A percentile compares a stretch with the other conserved stretches of the same genome.
Evolutionary conservation across 2,113 vertebrate species (phyloP).

Genomic region (Peromyscus californicus): DNA sequence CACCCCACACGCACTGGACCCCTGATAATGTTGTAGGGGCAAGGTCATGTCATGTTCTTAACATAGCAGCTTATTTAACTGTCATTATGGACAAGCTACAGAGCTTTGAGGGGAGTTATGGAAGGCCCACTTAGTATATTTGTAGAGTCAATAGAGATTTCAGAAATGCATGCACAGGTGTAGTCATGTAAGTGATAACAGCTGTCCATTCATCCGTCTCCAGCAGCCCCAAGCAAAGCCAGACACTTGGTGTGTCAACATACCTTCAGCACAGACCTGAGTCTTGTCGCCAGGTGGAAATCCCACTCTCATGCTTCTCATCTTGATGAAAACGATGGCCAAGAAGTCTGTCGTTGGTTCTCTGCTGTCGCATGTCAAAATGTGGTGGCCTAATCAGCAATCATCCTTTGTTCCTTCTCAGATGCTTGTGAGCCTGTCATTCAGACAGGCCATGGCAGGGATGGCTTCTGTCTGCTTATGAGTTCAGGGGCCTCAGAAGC

Average conservation of each 20-base stretch:
- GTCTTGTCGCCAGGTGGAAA: background rate
- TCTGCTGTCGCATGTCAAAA: background rate
- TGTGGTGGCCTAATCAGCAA: too few species aligned
- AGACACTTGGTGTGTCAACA: background rate
- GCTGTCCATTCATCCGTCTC: background rate
- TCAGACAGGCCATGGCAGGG: background rate
- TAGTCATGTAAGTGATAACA: accelerated
- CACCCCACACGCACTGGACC: background rate
- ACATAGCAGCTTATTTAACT: background rate
- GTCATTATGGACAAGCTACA: background rate
- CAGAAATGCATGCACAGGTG: background rate
- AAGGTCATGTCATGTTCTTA: background rate
- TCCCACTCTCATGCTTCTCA: accelerated
- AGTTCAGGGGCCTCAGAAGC: background rate
- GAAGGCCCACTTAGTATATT: background rate
- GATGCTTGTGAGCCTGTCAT: background rate
- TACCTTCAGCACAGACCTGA: background rate
- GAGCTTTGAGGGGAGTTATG: background rate
- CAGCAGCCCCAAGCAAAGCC: background rate
- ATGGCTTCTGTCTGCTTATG: background rate
- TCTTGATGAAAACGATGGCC: background rate
- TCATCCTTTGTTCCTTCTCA: background rate
- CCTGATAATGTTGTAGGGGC: background rate
- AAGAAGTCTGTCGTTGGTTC: background rate
- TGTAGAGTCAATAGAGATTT: background rate